A percentile compares a stretch with the other conserved stretches of the same genome.
Evolutionary conservation across 2,888 invertebrate species (phyloP).

Genomic region (Amphimallon solstitiale): DNA sequence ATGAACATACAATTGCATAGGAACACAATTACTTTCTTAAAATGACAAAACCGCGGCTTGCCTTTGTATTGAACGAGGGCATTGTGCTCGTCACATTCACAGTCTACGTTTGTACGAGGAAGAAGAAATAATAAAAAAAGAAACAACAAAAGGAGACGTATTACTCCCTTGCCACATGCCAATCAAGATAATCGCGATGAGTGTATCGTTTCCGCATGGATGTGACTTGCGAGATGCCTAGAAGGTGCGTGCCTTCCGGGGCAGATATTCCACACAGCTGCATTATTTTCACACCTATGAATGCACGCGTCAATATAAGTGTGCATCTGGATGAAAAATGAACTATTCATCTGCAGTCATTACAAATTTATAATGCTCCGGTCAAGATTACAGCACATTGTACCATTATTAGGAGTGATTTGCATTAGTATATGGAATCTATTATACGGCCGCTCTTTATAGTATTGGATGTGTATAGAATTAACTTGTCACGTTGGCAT

Average conservation of each 20-base stretch:
- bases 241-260: slow-evolving; percentile 27
- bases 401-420: slow-evolving; percentile 26
- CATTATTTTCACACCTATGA: slow-evolving; percentile 1
- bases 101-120: slow-evolving; percentile 3
- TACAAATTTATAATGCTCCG: slow-evolving; percentile 19
- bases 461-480: slow-evolving; percentile 12
- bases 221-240: slow-evolving; percentile 21
- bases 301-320: background rate
- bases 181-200: slow-evolving; percentile 31
- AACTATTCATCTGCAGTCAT: slow-evolving; percentile 27
- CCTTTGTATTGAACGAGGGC: slow-evolving; percentile 9
- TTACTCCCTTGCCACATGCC: slow-evolving; percentile 27
- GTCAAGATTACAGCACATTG: slow-evolving; percentile 11
- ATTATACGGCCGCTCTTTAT: slow-evolving; percentile 12
- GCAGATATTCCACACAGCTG: background rate
- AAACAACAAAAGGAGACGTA: slow-evolving; percentile 24
- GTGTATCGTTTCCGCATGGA: slow-evolving; percentile 29
- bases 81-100: slow-evolving; percentile 16
- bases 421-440: slow-evolving; percentile 27
- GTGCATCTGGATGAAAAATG: background rate
- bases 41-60: slow-evolving; percentile 10
- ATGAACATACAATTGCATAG: background rate
- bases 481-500: slow-evolving; percentile 20
- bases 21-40: slow-evolving; percentile 16
- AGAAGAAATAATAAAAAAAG: background rate